Conservation (phyloP, 2,888 invertebrate species). For the Lasioglossum oenotherae region DNA sequence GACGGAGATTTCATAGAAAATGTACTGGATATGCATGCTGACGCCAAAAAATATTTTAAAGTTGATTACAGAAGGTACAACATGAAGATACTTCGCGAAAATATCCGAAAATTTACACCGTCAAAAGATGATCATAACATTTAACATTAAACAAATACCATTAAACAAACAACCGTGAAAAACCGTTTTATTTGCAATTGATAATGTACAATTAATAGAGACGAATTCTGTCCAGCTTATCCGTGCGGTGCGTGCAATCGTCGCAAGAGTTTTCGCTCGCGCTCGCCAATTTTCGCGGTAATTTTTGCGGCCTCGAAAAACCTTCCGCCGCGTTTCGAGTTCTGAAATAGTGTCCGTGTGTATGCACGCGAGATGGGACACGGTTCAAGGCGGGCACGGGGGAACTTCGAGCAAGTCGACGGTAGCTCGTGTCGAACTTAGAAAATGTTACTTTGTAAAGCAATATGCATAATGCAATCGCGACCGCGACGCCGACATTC, state of each 20-base stretch:
- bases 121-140: too few species aligned
- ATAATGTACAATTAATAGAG: too few species aligned
- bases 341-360: neutral
- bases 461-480: neutral
- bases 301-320: conserved; percentile 11
- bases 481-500: neutral
- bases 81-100: too few species aligned
- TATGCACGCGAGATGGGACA: neutral
- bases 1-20: too few species aligned
- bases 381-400: neutral
- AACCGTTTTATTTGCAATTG: too few species aligned
- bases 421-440: neutral
- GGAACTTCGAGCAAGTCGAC: neutral
- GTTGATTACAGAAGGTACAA: too few species aligned
- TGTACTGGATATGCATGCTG: too few species aligned
- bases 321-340: neutral
- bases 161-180: too few species aligned
- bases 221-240: too few species aligned
- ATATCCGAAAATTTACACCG: too few species aligned
- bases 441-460: neutral
- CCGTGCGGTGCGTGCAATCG: neutral
- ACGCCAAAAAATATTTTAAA: too few species aligned
- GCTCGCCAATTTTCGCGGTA: neutral
- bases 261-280: conserved; percentile 20
- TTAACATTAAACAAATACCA: too few species aligned